phyloP scores from a whole-genome alignment of 1,140 invertebrate genomes.

The Euwallacea similis region DNA sequence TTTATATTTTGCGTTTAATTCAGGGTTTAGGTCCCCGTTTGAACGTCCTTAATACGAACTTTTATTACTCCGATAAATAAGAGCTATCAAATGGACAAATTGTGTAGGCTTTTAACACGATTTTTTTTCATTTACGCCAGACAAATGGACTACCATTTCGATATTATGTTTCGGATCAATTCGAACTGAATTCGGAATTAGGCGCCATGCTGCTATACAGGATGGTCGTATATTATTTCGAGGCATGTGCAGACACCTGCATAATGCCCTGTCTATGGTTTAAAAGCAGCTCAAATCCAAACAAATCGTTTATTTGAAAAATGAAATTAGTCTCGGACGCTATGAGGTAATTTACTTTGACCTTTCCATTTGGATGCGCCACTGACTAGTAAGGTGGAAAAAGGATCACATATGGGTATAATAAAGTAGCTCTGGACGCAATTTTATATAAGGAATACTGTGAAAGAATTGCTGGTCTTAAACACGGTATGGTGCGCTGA shows the following conservation, averaged over 20 bases:
- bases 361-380: too few relatives aligned
- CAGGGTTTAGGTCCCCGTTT: conserved; percentile 10
- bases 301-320: not conserved
- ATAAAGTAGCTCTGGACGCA: too few relatives aligned
- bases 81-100: conserved; percentile 34
- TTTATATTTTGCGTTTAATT: not conserved
- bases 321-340: not conserved
- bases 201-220: conserved; percentile 33
- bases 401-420: too few relatives aligned
- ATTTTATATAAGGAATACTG: too few relatives aligned
- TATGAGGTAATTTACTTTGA: too few relatives aligned
- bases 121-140: conserved; percentile 30
- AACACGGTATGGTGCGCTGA: too few relatives aligned
- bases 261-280: conserved; percentile 1
- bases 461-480: too few relatives aligned
- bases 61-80: conserved; percentile 35
- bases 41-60: conserved; percentile 10
- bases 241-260: conserved; percentile 18
- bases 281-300: not conserved
- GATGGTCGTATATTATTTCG: conserved; percentile 20
- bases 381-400: too few relatives aligned
- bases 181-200: conserved; percentile 28
- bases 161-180: conserved; percentile 38
- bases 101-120: conserved; percentile 38
- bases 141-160: conserved; percentile 36